Conservation (phyloP, 2,797 vertebrate species). For the Argentina silus region DNA sequence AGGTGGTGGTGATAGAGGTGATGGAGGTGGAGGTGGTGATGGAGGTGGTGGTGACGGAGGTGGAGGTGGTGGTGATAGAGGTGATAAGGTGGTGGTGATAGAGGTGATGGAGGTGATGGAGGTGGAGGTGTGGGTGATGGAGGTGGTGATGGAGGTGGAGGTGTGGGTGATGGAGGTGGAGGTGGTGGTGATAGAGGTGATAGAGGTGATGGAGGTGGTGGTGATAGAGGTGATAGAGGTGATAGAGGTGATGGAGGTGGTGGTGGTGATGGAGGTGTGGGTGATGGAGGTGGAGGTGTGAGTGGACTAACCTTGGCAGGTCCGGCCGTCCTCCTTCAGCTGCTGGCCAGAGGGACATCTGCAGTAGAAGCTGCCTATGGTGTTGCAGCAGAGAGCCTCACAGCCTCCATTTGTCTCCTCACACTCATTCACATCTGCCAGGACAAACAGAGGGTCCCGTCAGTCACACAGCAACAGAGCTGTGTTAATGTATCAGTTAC, state of each 20-base stretch:
- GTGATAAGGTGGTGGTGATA: fast-evolving
- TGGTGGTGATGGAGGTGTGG: not conserved
- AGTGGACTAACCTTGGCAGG: constrained; percentile 78
- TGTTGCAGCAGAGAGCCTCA: constrained; percentile 82
- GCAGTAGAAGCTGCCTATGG: constrained; percentile 89
- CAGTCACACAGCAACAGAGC: constrained; percentile 16
- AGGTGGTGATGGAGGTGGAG: not conserved
- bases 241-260: not conserved
- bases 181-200: not conserved
- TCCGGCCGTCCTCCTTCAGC: constrained; percentile 77
- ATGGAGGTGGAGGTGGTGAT: no score
- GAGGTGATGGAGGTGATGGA: not conserved
- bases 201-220: not conserved
- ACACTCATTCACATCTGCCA: constrained; percentile 83
- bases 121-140: not conserved
- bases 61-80: not conserved
- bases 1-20: not conserved
- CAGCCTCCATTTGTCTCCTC: constrained; percentile 79
- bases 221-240: not conserved
- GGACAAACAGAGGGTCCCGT: not conserved
- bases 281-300: not conserved
- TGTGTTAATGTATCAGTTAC: not conserved
- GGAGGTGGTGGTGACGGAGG: no score
- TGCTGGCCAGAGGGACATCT: constrained; percentile 74
- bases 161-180: not conserved